Evolutionary conservation across 1,140 invertebrate genomes (phyloP).

Genomic region (Cephus cinctus): DNA sequence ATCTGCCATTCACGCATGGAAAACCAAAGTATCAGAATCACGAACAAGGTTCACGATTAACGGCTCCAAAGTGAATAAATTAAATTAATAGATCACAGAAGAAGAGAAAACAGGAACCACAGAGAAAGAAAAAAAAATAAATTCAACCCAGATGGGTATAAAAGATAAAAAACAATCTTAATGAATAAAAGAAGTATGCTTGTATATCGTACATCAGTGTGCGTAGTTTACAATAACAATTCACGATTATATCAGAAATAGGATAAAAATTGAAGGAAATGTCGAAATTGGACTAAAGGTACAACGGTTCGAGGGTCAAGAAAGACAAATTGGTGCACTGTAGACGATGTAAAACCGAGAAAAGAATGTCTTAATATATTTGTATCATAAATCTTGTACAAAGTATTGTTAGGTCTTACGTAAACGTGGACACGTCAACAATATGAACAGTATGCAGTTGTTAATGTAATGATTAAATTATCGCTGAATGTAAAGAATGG

Average conservation of each 20-base stretch:
- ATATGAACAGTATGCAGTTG: constrained; percentile 31
- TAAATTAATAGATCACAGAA: no score
- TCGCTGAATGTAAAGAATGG: constrained; percentile 23
- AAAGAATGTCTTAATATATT: constrained; percentile 48
- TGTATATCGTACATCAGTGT: not conserved
- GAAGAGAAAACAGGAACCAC: no score
- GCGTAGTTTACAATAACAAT: not conserved
- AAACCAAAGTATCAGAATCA: constrained; percentile 88
- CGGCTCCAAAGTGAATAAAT: constrained; percentile 36
- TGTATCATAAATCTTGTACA: constrained; percentile 56
- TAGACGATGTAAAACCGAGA: constrained; percentile 8
- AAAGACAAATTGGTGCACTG: not conserved
- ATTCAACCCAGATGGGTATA: no score
- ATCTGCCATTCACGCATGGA: constrained; percentile 96
- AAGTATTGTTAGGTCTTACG: constrained; percentile 53
- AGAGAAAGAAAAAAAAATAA: no score
- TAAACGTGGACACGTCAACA: constrained; percentile 39
- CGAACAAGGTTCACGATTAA: constrained; percentile 60
- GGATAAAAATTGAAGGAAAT: constrained; percentile 14
- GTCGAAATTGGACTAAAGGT: not conserved
- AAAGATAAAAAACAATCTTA: no score
- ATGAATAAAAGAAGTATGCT: no score
- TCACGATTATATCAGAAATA: no score
- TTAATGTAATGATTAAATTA: constrained; percentile 34
- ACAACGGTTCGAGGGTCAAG: not conserved